Evolutionary conservation across 2,888 invertebrate genomes (phyloP), one percentile per base, ranked within the genome.

Genomic region (Amiota minor): DNA sequence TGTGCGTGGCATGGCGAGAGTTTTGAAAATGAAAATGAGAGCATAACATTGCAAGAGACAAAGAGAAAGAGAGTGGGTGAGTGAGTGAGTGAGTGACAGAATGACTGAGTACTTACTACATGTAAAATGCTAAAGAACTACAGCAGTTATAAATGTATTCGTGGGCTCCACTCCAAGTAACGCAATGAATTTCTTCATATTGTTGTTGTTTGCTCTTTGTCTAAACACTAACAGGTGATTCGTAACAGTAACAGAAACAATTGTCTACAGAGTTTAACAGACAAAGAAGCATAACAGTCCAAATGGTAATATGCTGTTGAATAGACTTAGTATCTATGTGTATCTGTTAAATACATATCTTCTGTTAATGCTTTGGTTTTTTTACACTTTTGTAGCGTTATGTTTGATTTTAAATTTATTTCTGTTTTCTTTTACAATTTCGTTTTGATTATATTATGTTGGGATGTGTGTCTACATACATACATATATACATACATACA

Each of bases 221-320:
- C 10, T 59, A 20, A 59, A 59, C 64, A 45, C 61, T 16, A 61
- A 35, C 35, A 35, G 35, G 35, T 35, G 35, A 35, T 35, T 35
- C 35, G 6, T 35, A 35, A 35, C 35, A 35, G 35, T 35, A 70
- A 47, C 53, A n/a, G 53, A n/a, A 53, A 53, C 16, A 35, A 35
- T 6, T 35, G 53, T 20, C 23, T 16, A 12, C 9, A 20, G 23
- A 59, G 23, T 12, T 59, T 6, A 59, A 59, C 56, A 56, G 56
- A 16, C 3, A n/a, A 53, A 72, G 69, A 77, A 74, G 73, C 67
- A 70, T 67, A 72, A 72, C 67, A 55, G 68, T 68, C 53, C 49
- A 47, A 47, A 18, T 49, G 67, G 49, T 16, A 20, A 18, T 9
- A 47, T 47, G 1, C 0, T 45, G 64, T n/a, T 64, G 46, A n/a